A percentile compares a stretch with the other conserved stretches of the same genome.
Evolutionary conservation across 1,140 invertebrate genomes (phyloP).

Genomic region (Amyelois transitella): DNA sequence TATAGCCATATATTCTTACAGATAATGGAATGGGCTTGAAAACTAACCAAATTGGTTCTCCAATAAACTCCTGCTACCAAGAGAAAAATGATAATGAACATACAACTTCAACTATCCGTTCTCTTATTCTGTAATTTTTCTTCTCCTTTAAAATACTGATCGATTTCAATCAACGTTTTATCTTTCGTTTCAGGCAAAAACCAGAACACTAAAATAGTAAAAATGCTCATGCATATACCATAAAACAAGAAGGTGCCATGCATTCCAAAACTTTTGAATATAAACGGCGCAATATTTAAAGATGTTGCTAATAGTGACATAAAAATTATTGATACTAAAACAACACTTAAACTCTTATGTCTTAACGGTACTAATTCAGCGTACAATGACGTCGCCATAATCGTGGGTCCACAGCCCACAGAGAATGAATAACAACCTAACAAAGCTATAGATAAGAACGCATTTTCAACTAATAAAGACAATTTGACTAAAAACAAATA

Average conservation of each 20-base stretch:
- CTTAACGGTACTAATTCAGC: constrained; percentile 17
- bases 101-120: no score
- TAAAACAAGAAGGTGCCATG: constrained; percentile 21
- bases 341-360: constrained; percentile 9
- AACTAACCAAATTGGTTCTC: no score
- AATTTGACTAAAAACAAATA: constrained; percentile 27
- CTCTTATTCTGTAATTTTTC: no score
- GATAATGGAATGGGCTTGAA: no score
- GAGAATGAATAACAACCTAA: constrained; percentile 16
- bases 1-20: no score
- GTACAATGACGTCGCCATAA: constrained; percentile 9
- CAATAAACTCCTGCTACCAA: no score
- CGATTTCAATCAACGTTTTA: constrained; percentile 27
- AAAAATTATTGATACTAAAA: constrained; percentile 3
- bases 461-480: constrained; percentile 19
- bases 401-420: constrained; percentile 19
- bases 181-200: constrained; percentile 30
- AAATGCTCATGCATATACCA: constrained; percentile 6
- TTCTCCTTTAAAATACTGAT: constrained; percentile 18
- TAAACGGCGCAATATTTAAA: constrained; percentile 18
- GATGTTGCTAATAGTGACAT: constrained; percentile 1
- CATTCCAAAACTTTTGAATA: constrained; percentile 15
- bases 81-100: no score
- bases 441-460: constrained; percentile 15
- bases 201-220: constrained; percentile 17